Conservation (phyloP, 2,113 vertebrate species). For the Bostrychus sinensis region DNA sequence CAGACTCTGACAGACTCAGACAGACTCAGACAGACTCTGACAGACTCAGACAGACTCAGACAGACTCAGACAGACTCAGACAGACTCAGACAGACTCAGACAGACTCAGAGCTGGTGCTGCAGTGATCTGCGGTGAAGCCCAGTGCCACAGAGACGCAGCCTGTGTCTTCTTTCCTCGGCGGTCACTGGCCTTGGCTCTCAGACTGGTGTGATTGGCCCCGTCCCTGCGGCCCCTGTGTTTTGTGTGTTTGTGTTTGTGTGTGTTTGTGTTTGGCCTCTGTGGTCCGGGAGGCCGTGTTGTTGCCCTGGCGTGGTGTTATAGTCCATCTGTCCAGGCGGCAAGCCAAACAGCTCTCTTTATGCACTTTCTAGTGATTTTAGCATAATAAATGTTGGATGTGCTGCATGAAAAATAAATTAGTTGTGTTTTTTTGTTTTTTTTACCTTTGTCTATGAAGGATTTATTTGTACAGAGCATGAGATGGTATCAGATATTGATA, state of each 20-base stretch:
- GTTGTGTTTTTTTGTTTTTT: not conserved
- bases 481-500: not conserved
- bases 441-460: not conserved
- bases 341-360: constrained; percentile 54
- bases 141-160: constrained; percentile 15
- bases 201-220: constrained; percentile 42
- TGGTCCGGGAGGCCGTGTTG: constrained; percentile 50
- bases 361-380: constrained; percentile 45
- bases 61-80: no score
- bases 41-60: no score
- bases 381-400: constrained; percentile 35
- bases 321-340: constrained; percentile 68
- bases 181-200: constrained; percentile 61
- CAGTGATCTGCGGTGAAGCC: not conserved
- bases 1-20: no score
- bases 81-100: no score
- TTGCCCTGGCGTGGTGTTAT: constrained; percentile 60
- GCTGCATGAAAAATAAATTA: constrained; percentile 33
- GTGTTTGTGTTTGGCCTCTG: constrained; percentile 41
- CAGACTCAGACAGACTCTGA: no score
- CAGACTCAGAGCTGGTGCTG: no score
- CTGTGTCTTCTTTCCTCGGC: constrained; percentile 25
- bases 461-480: not conserved
- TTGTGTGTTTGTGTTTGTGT: constrained; percentile 34
- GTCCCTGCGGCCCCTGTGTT: constrained; percentile 42